Percentiles rank a stretch among this genome's conserved stretches.
These are phyloP conservation scores for Trochalopteron elliotii DNA, from an alignment of 2,113 vertebrate species.

Conservation along the genomic window DNA sequence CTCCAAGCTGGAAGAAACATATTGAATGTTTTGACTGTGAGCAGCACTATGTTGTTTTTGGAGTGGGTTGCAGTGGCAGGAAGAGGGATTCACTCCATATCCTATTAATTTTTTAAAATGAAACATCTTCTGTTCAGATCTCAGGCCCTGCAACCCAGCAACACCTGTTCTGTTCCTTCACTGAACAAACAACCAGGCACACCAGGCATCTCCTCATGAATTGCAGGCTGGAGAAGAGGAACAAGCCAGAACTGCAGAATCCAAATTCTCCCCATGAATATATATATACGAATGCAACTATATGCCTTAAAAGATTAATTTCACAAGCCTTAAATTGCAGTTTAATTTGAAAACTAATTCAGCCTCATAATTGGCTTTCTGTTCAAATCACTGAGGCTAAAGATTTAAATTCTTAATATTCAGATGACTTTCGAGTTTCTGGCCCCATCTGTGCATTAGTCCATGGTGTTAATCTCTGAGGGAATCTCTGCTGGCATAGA, in stretches of 20 bases:
- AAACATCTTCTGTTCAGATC: neutral
- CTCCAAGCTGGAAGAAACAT: neutral
- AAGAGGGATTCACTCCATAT: neutral
- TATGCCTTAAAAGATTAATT: conserved; percentile 91
- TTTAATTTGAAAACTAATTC: conserved; percentile 99
- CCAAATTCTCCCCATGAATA: conserved; percentile 69
- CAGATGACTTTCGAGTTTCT: conserved; percentile 83
- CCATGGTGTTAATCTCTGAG: conserved; percentile 71
- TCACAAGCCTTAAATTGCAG: conserved; percentile 87
- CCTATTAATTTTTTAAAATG: neutral
- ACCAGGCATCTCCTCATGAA: neutral
- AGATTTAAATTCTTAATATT: conserved; percentile 95
- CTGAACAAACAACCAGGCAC: neutral
- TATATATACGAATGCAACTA: conserved; percentile 70
- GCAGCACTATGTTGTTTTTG: rapidly evolving
- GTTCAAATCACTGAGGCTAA: conserved; percentile 91
- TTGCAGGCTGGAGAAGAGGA: neutral
- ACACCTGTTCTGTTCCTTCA: neutral
- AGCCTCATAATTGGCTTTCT: conserved; percentile 97
- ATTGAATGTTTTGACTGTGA: neutral
- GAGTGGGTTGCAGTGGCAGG: neutral
- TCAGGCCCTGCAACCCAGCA: neutral
- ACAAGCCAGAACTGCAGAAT: conserved; percentile 18
- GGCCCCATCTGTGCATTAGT: conserved; percentile 74
- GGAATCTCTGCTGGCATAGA: conserved; percentile 64